A percentile compares a stretch with the other conserved stretches of the same genome.
Conservation (phyloP, 2,888 invertebrate genomes). For the Neria commutata region DNA sequence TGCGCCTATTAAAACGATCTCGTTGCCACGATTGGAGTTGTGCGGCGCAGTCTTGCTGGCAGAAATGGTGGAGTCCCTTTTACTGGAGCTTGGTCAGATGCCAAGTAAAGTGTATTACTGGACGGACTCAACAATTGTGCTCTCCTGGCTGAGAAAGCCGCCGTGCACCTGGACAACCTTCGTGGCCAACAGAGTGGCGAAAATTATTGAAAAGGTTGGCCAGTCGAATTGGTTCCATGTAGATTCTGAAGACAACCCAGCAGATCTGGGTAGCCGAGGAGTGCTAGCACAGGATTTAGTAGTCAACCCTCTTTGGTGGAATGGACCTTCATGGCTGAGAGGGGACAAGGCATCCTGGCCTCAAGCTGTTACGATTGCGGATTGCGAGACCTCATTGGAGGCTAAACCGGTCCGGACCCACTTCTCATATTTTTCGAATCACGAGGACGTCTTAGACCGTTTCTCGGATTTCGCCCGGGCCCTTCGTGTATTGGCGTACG, state of each 20-base stretch:
- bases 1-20: not conserved
- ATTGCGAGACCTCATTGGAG: not conserved
- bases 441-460: not conserved
- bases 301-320: not conserved
- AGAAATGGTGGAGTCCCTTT: not conserved
- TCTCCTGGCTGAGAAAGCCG: constrained; percentile 8
- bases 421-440: not conserved
- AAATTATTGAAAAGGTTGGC: not conserved
- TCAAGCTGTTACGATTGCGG: not conserved
- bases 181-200: not conserved
- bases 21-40: not conserved
- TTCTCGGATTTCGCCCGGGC: not conserved
- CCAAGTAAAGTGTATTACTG: not conserved
- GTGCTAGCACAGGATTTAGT: not conserved
- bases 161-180: not conserved
- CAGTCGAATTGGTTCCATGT: not conserved
- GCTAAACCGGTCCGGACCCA: not conserved
- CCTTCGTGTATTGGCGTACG: not conserved
- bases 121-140: constrained; percentile 16
- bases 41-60: not conserved
- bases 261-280: not conserved
- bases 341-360: not conserved
- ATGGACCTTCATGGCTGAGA: not conserved
- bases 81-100: too few species aligned
- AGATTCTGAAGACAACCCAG: not conserved